Evolutionary conservation across 2,113 vertebrate species (phyloP).

Genomic region (Glaucidium brasilianum): DNA sequence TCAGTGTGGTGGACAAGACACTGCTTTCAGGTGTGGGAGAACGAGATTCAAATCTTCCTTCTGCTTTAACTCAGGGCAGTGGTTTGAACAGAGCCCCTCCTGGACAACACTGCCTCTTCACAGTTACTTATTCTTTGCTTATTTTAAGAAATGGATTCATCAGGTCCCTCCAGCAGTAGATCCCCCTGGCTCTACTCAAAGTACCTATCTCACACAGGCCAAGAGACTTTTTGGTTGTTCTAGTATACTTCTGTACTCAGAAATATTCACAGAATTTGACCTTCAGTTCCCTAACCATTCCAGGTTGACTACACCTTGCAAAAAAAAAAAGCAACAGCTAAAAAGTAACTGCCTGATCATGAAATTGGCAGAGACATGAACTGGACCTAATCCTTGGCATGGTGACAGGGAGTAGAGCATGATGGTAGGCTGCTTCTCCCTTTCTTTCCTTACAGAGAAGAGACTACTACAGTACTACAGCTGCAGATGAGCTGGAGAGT

Average conservation of each 20-base stretch:
- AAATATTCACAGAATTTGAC: not conserved
- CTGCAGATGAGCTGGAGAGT: not conserved
- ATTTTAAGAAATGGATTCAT: not conserved
- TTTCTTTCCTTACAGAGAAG: not conserved
- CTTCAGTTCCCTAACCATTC: not conserved
- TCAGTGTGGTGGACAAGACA: not conserved
- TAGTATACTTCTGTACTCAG: not conserved
- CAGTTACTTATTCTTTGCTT: not conserved
- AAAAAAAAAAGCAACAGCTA: not conserved
- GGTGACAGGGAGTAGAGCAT: not conserved
- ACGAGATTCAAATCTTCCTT: not conserved
- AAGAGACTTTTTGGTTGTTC: not conserved
- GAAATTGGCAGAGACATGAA: not conserved
- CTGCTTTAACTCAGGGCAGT: not conserved
- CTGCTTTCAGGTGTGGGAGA: not conserved
- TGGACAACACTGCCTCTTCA: not conserved
- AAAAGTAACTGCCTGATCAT: not conserved
- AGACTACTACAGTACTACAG: not conserved
- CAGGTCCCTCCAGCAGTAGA: not conserved
- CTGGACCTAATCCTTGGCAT: not conserved
- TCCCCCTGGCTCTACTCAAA: not conserved
- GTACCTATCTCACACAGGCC: not conserved
- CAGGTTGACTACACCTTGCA: not conserved
- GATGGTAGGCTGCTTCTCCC: not conserved
- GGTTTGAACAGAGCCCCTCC: not conserved